Percentiles rank a stretch among this genome's conserved stretches.
phyloP scores from a whole-genome alignment of 2,113 vertebrate genomes.

The Cyanoderma ruficeps region DNA sequence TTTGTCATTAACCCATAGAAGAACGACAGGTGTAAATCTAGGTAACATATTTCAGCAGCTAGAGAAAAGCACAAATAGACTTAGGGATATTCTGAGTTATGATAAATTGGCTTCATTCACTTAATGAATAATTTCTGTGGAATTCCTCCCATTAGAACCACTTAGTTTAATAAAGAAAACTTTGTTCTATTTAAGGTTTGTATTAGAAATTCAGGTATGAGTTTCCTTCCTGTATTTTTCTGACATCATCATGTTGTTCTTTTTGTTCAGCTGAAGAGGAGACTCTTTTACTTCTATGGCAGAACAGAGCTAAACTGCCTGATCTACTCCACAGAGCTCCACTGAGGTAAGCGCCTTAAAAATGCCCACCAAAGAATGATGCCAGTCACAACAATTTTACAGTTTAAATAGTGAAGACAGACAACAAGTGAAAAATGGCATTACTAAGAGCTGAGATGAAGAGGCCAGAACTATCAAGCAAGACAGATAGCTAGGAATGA shows the following conservation, averaged over 20 bases:
- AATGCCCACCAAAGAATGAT: background rate
- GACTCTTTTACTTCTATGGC: background rate
- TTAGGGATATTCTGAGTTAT: background rate
- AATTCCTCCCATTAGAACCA: background rate
- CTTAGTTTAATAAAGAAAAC: background rate
- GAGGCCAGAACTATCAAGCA: background rate
- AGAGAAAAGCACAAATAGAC: background rate
- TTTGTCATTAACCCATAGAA: background rate
- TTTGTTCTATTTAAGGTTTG: background rate
- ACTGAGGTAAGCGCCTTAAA: rapidly evolving
- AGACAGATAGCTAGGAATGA: background rate
- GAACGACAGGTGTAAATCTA: background rate
- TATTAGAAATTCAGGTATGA: background rate
- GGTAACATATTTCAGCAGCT: background rate
- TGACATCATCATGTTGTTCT: background rate
- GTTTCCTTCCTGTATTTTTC: background rate
- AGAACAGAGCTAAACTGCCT: background rate
- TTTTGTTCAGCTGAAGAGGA: background rate
- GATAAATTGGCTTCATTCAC: background rate
- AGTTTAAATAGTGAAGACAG: background rate
- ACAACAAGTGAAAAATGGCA: background rate
- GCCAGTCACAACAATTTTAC: constrained; percentile 1
- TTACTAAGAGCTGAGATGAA: background rate
- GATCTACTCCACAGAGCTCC: background rate
- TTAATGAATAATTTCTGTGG: background rate